These are phyloP conservation scores for Malachius bipustulatus DNA, from an alignment of 2,888 invertebrate species.

Conservation along the genomic window DNA sequence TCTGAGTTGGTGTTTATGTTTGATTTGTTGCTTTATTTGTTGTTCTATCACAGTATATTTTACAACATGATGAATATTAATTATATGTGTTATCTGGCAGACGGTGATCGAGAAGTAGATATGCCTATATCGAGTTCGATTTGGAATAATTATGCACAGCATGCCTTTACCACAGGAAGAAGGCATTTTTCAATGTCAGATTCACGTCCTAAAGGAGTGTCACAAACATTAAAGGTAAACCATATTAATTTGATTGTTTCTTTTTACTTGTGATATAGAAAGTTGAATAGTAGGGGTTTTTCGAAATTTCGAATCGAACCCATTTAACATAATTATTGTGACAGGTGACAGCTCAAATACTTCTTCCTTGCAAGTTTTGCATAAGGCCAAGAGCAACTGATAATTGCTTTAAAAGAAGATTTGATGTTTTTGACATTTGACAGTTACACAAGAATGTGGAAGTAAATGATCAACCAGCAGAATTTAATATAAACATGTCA, in stretches of 20 bases:
- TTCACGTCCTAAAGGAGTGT: conserved; percentile 53
- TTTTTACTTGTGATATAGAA: conserved; percentile 5
- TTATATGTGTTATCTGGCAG: conserved; percentile 18
- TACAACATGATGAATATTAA: not conserved
- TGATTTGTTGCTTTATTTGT: not conserved
- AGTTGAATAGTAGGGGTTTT: too few species aligned
- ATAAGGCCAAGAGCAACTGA: too few species aligned
- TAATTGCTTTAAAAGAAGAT: too few species aligned
- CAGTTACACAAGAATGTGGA: too few species aligned
- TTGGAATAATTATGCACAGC: conserved; percentile 54
- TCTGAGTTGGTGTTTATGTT: not conserved
- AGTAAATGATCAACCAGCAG: too few species aligned
- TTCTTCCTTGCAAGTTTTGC: too few species aligned
- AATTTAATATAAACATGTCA: too few species aligned
- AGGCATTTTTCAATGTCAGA: conserved; percentile 47
- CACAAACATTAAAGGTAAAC: conserved; percentile 52
- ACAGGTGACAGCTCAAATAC: too few species aligned
- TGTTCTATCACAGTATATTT: not conserved
- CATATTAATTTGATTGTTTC: conserved; percentile 9
- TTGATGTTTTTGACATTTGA: too few species aligned
- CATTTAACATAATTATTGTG: too few species aligned
- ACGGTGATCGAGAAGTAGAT: conserved; percentile 33
- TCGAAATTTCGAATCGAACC: too few species aligned
- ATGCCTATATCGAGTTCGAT: conserved; percentile 38
- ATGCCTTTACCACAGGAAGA: conserved; percentile 60